A percentile compares a stretch with the other conserved stretches of the same genome.
phyloP scores from a whole-genome alignment of 2,113 vertebrate species.

The Hippocampus comes region DNA sequence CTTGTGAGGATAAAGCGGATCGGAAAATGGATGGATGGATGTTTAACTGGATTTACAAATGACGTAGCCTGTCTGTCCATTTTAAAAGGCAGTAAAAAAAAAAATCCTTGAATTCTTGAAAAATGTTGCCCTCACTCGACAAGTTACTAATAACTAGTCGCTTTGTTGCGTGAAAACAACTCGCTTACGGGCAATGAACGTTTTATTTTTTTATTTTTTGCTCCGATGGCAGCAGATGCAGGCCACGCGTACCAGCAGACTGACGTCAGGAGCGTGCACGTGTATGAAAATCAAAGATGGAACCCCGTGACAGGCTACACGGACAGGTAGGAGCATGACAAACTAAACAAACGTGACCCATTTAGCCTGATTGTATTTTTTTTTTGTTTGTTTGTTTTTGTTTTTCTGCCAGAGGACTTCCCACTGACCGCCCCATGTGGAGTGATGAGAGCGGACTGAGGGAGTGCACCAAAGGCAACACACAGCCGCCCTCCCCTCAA shows the following conservation, averaged over 20 bases:
- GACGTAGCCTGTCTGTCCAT: no score
- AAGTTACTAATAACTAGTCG: no score
- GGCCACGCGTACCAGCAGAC: conserved; percentile 77
- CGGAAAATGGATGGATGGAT: no score
- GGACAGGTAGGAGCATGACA: conserved; percentile 75
- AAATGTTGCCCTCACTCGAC: no score
- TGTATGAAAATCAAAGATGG: conserved; percentile 98
- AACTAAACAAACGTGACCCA: no score
- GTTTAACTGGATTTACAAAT: no score
- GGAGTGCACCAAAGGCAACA: conserved; percentile 86
- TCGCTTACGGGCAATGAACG: no score
- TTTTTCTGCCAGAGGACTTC: conserved; percentile 80
- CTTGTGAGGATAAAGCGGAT: no score
- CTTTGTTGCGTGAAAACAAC: no score
- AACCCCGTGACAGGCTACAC: conserved; percentile 94
- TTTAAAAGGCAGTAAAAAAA: no score
- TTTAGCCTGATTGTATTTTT: background rate
- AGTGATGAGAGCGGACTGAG: conserved; percentile 86
- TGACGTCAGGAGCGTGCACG: conserved; percentile 81
- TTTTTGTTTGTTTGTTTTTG: background rate
- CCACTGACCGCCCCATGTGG: conserved; percentile 96
- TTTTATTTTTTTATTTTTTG: background rate
- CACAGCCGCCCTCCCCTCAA: conserved; percentile 85
- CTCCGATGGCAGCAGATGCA: conserved; percentile 60
- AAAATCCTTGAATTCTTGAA: no score